Evolutionary conservation across 2,113 vertebrate genomes (phyloP).

Genomic region (Cacatua alba): DNA sequence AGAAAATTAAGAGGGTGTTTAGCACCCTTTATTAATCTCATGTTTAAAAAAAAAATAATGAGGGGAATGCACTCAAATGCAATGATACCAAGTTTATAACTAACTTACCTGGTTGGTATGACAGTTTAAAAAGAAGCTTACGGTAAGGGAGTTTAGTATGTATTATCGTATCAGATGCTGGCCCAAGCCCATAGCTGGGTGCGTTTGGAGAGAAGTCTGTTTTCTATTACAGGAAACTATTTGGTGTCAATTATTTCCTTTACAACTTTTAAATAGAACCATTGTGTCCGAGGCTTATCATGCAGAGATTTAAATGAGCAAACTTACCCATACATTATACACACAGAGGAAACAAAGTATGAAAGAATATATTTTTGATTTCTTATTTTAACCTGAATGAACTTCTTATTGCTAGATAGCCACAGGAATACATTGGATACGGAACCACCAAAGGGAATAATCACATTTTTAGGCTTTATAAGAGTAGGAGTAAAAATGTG

Average conservation of each 20-base stretch:
- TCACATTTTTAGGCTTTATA: background rate
- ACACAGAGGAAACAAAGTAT: background rate
- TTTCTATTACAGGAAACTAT: constrained; percentile 31
- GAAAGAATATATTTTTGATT: background rate
- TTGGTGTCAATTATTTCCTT: constrained; percentile 3
- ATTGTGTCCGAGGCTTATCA: background rate
- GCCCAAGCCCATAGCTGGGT: background rate
- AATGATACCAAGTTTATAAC: background rate
- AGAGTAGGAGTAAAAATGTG: background rate
- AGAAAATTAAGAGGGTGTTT: background rate
- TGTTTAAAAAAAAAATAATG: background rate
- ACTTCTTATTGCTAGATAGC: background rate
- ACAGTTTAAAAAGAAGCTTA: background rate
- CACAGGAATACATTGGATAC: fast-evolving
- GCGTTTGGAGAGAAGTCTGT: background rate
- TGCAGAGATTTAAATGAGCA: background rate
- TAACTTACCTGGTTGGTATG: background rate
- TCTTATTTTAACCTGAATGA: background rate
- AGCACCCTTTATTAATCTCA: background rate
- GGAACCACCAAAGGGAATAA: background rate
- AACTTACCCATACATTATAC: background rate
- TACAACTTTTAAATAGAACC: background rate
- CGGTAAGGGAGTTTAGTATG: background rate
- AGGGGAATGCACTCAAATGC: background rate
- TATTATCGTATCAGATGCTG: background rate